phyloP scores from a whole-genome alignment of 2,113 vertebrate genomes.

The Saimiri boliviensis region DNA sequence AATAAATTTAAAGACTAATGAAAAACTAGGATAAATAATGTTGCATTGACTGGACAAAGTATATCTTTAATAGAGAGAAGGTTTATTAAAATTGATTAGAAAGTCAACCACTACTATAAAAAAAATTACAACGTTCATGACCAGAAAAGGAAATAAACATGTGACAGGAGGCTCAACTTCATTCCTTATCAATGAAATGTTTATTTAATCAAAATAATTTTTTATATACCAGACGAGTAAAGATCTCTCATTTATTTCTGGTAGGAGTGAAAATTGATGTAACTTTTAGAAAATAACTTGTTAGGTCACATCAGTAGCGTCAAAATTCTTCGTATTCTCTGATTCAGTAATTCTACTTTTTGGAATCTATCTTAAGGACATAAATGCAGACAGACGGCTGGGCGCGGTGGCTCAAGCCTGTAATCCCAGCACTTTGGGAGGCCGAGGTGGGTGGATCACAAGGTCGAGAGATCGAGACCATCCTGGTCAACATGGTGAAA shows the following conservation, averaged over 20 bases:
- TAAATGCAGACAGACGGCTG: not conserved
- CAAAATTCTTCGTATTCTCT: not conserved
- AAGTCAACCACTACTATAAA: not conserved
- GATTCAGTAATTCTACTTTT: slow-evolving; percentile 2
- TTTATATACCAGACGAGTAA: slow-evolving; percentile 34
- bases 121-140: not conserved
- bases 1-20: not conserved
- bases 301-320: not conserved
- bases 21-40: not conserved
- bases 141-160: not conserved
- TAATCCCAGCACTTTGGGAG: too few relatives aligned
- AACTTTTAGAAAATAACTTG: not conserved
- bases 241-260: not conserved
- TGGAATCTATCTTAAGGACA: not conserved
- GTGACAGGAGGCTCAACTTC: not conserved
- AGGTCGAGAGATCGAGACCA: too few relatives aligned
- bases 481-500: too few relatives aligned
- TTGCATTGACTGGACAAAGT: not conserved
- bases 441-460: too few relatives aligned
- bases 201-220: not conserved
- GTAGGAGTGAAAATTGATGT: not conserved
- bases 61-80: not conserved
- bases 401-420: too few relatives aligned
- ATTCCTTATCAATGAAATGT: not conserved
- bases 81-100: slow-evolving; percentile 37